Percentiles rank a stretch among this genome's conserved stretches.
Conservation (phyloP, 2,113 vertebrate species). For the Lophius piscatorius region DNA sequence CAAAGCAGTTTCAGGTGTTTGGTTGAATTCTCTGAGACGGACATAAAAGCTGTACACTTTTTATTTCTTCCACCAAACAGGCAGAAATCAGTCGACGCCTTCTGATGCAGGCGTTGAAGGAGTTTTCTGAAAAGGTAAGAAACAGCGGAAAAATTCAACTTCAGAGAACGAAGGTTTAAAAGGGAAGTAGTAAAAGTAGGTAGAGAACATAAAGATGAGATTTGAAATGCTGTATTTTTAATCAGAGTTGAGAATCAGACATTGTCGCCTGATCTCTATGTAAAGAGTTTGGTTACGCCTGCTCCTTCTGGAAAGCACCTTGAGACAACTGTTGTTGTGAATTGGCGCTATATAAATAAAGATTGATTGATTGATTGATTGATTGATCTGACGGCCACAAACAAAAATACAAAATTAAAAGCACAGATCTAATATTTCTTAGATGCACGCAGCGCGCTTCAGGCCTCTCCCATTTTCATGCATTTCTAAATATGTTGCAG, state of each 20-base stretch:
- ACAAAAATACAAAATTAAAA: too few relatives aligned
- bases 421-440: too few relatives aligned
- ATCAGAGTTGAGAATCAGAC: not conserved
- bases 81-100: conserved; percentile 6
- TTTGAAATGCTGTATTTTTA: conserved; percentile 18
- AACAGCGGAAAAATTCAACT: not conserved
- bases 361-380: too few relatives aligned
- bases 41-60: conserved; percentile 8
- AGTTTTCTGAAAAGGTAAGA: conserved; percentile 51
- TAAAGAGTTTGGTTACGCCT: too few relatives aligned
- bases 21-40: not conserved
- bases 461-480: too few relatives aligned
- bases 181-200: conserved; percentile 17
- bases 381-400: too few relatives aligned
- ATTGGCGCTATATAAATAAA: too few relatives aligned
- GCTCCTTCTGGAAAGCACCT: too few relatives aligned
- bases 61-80: conserved; percentile 8
- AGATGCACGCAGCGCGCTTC: too few relatives aligned
- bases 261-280: too few relatives aligned
- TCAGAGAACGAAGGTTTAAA: not conserved
- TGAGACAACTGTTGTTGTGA: too few relatives aligned
- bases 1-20: conserved; percentile 11
- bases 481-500: too few relatives aligned
- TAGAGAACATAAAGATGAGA: conserved; percentile 4
- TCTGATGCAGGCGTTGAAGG: conserved; percentile 9